Percentiles rank a stretch among this genome's conserved stretches.
phyloP scores from a whole-genome alignment of 2,113 vertebrate genomes.

The Spea bombifrons region DNA sequence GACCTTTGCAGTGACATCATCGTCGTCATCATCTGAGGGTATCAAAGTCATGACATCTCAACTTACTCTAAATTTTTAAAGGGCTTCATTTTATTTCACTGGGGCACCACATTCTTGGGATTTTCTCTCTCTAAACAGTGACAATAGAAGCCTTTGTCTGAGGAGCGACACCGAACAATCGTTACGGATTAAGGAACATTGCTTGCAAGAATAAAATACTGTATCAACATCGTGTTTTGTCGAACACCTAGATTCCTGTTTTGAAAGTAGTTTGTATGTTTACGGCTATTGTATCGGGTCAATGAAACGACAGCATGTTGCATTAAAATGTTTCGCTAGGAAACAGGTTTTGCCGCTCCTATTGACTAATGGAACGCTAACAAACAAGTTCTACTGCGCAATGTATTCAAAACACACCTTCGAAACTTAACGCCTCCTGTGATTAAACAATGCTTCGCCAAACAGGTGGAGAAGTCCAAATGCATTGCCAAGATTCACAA shows the following conservation, averaged over 20 bases:
- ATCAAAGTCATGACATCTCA: no score
- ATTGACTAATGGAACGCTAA: slow-evolving; percentile 32
- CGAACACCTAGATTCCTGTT: background rate
- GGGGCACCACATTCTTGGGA: no score
- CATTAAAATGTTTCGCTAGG: background rate
- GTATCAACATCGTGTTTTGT: no score
- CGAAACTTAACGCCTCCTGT: slow-evolving; percentile 17
- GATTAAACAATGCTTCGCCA: slow-evolving; percentile 7
- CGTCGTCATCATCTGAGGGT: no score
- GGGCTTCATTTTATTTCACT: no score
- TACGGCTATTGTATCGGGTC: background rate
- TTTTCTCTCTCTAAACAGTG: no score
- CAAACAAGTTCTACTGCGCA: slow-evolving; percentile 15
- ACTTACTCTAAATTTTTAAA: no score
- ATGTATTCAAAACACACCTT: slow-evolving; percentile 14
- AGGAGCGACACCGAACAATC: no score
- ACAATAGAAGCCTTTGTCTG: no score
- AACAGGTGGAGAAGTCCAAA: background rate
- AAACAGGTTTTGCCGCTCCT: slow-evolving; percentile 8
- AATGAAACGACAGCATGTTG: slow-evolving; percentile 5
- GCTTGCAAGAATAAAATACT: no score
- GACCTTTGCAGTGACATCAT: no score
- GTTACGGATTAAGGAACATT: no score
- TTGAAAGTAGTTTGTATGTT: background rate
- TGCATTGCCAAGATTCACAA: background rate